Base-by-base conservation (phyloP, 2,888 invertebrate species). In the Diarsia brunnea region DNA sequence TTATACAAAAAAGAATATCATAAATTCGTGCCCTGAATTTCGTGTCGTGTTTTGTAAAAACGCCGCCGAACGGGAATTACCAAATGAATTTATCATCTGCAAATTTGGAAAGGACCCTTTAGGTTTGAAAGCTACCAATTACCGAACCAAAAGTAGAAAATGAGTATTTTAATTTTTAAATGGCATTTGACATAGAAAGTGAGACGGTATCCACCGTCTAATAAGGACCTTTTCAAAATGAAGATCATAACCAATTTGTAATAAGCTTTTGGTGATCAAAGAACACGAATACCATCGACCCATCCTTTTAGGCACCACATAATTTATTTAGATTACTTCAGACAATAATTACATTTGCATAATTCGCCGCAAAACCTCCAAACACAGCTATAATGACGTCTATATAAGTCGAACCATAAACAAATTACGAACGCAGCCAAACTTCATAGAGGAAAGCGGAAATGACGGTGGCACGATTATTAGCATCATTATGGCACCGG, bases 391-490 rank as follows among this genome's bases (percentile, higher is more conserved):
- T 78, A 78, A 78, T 74, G 73, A 51, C 71, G 16, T 63, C 61
- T 64, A 73, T 69, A 71, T 55, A 43, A 67, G 69, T 61, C 72
- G 31, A 66, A 61, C 86, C 73, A 78, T 80, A 86, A 77, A 86
- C 63, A 83, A 86, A 80, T 78, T 69, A 71, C 27, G 67, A 74
- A 78, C 76, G 81, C 75, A 84, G 58, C 72, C 84, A 78, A 86
- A 84, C 69, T 81, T 78, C 71, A 71, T 63, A 69, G 69, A 58
- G 55, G 60, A 71, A 79, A 79, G 67, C 82, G 87, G 88, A 87
- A 86, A 77, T 84, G 88, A 84, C 84, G 81, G 24, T 79, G 81
- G 70, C 81, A 82, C 79, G 81, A 80, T 82, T 84, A 88, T 76
- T 73, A 81, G 72, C 82, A 73, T 84, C 78, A 78, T 74, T 84